A percentile compares a stretch with the other conserved stretches of the same genome.
These are phyloP conservation scores for Apotomis capreana DNA, from an alignment of 2,888 invertebrate genomes.

Conservation along the genomic window DNA sequence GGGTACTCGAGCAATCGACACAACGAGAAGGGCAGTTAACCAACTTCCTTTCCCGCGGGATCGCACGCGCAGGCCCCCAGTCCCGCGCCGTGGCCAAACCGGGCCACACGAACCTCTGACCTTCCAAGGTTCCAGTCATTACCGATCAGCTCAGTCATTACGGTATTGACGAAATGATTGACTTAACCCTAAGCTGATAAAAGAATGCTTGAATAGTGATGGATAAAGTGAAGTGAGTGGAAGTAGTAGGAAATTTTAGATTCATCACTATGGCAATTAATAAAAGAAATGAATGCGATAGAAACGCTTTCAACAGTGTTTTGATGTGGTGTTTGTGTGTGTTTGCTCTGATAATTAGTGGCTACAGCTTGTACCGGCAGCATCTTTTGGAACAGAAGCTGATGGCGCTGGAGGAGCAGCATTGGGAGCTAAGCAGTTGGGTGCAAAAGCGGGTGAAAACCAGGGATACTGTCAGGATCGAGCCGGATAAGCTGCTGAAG, in stretches of 20 bases:
- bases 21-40: conserved; percentile 80
- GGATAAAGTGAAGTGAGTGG: conserved; percentile 28
- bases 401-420: conserved; percentile 65
- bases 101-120: conserved; percentile 49
- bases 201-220: conserved; percentile 15
- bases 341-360: conserved; percentile 67
- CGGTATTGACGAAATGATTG: conserved; percentile 22
- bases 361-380: conserved; percentile 71
- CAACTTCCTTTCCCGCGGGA: conserved; percentile 80
- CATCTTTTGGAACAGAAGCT: conserved; percentile 72
- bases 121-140: conserved; percentile 37
- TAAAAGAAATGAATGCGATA: conserved; percentile 58
- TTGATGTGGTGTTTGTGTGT: conserved; percentile 76
- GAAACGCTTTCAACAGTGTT: conserved; percentile 66
- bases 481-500: conserved; percentile 57
- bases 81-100: conserved; percentile 51
- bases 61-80: conserved; percentile 55
- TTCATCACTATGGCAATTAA: conserved; percentile 59
- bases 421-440: conserved; percentile 48
- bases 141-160: conserved; percentile 14
- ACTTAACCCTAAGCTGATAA: conserved; percentile 17
- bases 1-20: conserved; percentile 77
- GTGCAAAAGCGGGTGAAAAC: conserved; percentile 52
- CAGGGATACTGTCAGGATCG: conserved; percentile 39
- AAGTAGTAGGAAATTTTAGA: conserved; percentile 3